Evolutionary conservation across 2,113 vertebrate species (phyloP), one percentile per base, ranked within the genome.

Genomic region (Talpa occidentalis): DNA sequence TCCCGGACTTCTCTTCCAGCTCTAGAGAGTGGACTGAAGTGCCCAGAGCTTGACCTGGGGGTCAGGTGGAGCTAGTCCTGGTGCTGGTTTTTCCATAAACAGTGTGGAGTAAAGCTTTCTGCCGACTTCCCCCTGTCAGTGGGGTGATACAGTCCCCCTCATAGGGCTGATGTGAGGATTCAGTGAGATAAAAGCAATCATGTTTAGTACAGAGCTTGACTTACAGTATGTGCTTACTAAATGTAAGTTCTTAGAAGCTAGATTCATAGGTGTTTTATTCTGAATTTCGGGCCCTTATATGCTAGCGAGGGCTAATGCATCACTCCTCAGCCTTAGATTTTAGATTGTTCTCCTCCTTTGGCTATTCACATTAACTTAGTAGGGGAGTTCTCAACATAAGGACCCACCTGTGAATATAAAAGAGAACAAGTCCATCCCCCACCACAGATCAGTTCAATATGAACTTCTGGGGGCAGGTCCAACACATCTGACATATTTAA

Each of bases 241-340:
- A 77, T 37, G 40, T 59, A 64, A 93, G 47, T 70, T 84, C 37
- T 91, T 88, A 64, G 62, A 93, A 78, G 54, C 37, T 21, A 37
- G 62, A 24, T 66, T 88, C 49, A 80, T 76, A 22, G 37, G 35
- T 64, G 60, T 85, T 81, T 80, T 28, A 67, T 21, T 56, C 54
- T 56, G 54, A 22, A 5, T 22, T 56, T 21, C 21, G 5, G 54
- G 21, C 54, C 54, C 54, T 56, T 54, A 16, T 19, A 7, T 19
- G 15, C 17, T 19, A 54, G 52, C 52, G 52, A 22, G 21, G 54
- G 21, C 54, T 21, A 22, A 56, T 22, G 54, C 54, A 56, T 22
- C 42, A 4, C 64, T 42, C 7, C 15, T 10, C 49, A 69, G 35
- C 5, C 32, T 47, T 62, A 30, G 40, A 5, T 60, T 77, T 80